A percentile compares a stretch with the other conserved stretches of the same genome.
Conservation (phyloP, 2,888 invertebrate species). For the Lasius platythorax region DNA sequence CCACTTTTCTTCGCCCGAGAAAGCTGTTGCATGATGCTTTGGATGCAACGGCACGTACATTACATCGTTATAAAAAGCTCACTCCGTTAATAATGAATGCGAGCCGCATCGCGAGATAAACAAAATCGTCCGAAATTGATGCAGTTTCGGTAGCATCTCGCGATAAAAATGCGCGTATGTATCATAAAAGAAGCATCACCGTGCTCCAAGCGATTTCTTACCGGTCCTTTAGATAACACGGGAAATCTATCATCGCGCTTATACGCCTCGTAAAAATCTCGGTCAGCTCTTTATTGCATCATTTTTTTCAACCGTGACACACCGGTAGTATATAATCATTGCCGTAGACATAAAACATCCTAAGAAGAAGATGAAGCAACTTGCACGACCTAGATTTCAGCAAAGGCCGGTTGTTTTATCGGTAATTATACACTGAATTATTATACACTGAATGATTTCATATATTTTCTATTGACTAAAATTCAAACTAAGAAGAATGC, state of each 20-base stretch:
- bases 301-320: constrained; percentile 8
- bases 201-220: neutral
- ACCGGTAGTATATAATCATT: neutral
- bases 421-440: constrained; percentile 21
- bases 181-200: constrained; percentile 15
- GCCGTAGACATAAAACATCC: neutral
- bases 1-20: constrained; percentile 18
- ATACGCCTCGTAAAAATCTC: constrained; percentile 29
- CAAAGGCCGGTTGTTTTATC: neutral
- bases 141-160: neutral
- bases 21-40: neutral
- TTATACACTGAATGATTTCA: neutral
- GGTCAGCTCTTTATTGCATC: constrained; percentile 29
- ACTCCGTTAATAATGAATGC: constrained; percentile 29
- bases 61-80: constrained; percentile 30
- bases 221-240: neutral
- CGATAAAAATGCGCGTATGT: neutral
- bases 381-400: constrained; percentile 23
- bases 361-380: neutral
- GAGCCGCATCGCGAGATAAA: constrained; percentile 29
- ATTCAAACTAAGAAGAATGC: neutral
- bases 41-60: constrained; percentile 34
- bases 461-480: constrained; percentile 4
- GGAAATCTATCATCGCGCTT: constrained; percentile 29
- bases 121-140: neutral